Evolutionary conservation across 2,888 invertebrate species (phyloP).

Genomic region (Fragum sueziense): DNA sequence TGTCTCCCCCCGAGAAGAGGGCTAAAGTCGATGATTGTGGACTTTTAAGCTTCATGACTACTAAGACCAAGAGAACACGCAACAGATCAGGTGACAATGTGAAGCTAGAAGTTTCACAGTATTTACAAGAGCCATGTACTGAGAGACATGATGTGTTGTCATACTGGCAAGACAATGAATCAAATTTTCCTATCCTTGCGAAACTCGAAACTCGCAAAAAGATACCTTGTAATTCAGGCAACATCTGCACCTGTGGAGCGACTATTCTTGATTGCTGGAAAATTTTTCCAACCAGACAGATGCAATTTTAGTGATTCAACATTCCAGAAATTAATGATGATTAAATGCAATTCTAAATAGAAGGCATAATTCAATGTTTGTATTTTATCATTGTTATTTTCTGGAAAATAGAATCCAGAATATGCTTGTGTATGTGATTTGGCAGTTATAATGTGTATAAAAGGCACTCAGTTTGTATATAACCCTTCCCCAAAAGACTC

Average conservation of each 20-base stretch:
- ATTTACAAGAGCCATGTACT: neutral
- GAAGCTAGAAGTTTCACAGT: neutral
- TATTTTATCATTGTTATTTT: too few relatives aligned
- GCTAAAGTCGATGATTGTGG: too few relatives aligned
- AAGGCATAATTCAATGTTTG: neutral
- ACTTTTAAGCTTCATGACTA: too few relatives aligned
- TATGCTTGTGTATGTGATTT: too few relatives aligned
- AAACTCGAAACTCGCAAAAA: neutral
- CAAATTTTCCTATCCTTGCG: neutral
- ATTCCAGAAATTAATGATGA: neutral
- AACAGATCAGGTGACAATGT: neutral
- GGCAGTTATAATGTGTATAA: too few relatives aligned
- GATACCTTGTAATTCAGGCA: neutral
- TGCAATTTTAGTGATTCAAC: neutral
- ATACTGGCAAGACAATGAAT: too few relatives aligned
- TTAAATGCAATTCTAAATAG: constrained; percentile 1
- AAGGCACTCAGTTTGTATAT: too few relatives aligned
- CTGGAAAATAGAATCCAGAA: too few relatives aligned
- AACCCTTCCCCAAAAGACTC: too few relatives aligned
- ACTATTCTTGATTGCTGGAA: neutral
- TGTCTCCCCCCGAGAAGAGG: neutral
- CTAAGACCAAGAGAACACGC: too few relatives aligned
- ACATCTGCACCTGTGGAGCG: neutral
- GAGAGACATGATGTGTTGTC: neutral
- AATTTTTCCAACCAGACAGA: neutral